Base-by-base conservation (phyloP, 2,113 vertebrate genomes). In the Carassius gibelio region DNA sequence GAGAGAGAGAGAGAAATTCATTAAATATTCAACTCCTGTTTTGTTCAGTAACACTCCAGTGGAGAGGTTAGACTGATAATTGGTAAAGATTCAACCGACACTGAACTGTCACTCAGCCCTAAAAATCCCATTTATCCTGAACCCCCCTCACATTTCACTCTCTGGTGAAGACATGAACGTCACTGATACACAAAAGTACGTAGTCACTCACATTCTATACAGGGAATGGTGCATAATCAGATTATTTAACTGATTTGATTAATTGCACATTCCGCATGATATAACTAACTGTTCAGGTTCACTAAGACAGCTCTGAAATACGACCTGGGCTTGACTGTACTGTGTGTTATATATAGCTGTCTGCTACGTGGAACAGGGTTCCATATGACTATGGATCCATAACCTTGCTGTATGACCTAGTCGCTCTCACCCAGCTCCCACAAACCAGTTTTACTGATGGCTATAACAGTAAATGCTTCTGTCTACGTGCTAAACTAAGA, bases 11-110 rank as follows among this genome's bases (percentile, higher is more conserved):
- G 45, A 57, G 62, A 77, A 19, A 64, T 26, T 26, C 69, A 89
- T 88, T 83, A 90, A 87, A 89, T 83, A 90, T 90, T 85, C 86
- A 89, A 48, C 77, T 59, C 42, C 88, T 85, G 82, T 90, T 85
- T 89, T 69, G 68, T 30, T 71, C 69, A 11, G 81, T 76, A 84
- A 87, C 86, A 82, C 77, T 64, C 76, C 62, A 82, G 76, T 72
- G 87, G 50, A 79, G 78, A 86, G 82, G 87, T 85, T 87, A 87
- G 82, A 88, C 86, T 86, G 84, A 89, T 88, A 88, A 88, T 87
- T 86, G 84, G 82, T 84, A 30, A 69, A 66, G 78, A 81, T 68
- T 84, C 62, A 72, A 61, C 55, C 50, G 23, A 80, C 45, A 72
- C 50, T 76, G 9, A 42, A 80, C 82, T 74, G 59, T 19, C 62